Base-by-base conservation (phyloP, 2,797 vertebrate species). In the Neostethus bicornis region DNA sequence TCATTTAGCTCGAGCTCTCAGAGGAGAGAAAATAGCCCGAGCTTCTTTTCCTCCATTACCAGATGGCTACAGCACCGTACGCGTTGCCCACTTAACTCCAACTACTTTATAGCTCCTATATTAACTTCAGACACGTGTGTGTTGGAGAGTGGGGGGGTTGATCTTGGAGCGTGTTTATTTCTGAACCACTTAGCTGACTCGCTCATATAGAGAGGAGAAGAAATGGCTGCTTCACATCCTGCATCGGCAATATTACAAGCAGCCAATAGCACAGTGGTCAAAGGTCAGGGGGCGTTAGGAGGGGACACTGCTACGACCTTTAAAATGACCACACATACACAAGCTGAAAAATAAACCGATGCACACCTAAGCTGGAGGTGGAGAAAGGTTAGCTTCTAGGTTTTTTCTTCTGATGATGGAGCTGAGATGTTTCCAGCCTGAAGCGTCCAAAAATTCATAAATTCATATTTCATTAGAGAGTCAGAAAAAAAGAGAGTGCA, bases 401-500 rank as follows among this genome's bases (percentile, higher is more conserved):
- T 26, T 25, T n/a, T 28, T 14, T 52, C 28, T 52, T 31, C 5
- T 41, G 29, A 3, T n/a, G 38, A 12, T 44, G 50, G 24, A 41
- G 49, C 31, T 56, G 48, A 51, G 17, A 46, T 43, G 38, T 39
- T 50, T 51, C 17, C 42, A 62, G 21, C 19, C 23, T 42, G 43
- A 46, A 49, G 45, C 45, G 64, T 46, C 45, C 59, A 66, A 66
- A 50, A 17, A 80, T 72, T 67, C 59, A 70, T 58, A 57, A 61
- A 81, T 79, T 69, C 71, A 69, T 54, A 74, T 73, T 78, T 73
- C 75, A 78, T 70, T 50, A 35, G 43, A 21, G 29, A 51, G 21
- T 6, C 2, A 28, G 28, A 45, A 48, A 43, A 53, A 37, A 16
- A 54, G 7, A 16, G 54, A 44, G 12, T 54, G 8, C 21, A 66